Base-by-base conservation (phyloP, 2,888 invertebrate species). In the Mythimna impura region DNA sequence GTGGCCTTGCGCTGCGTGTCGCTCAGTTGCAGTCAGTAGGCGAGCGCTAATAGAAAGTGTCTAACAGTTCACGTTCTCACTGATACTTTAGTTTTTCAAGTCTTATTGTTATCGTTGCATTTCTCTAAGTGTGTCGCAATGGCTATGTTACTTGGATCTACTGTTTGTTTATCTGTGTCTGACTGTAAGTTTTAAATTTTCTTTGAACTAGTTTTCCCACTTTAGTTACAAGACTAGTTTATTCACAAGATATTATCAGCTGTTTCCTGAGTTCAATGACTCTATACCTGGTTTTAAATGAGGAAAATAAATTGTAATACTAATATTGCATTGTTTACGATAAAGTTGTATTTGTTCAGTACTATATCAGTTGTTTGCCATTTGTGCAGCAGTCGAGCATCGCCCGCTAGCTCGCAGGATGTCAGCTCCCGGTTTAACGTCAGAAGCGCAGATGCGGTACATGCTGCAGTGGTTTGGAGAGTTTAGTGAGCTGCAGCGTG, bases 381-480 rank as follows among this genome's bases (percentile, higher is more conserved):
- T n/a, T 88, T 50, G 12, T 47, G 20, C 25, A 91, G 12, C 86
- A 94, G 93, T 84, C 83, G 90, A 93, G 54, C 87, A 91, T 66
- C 89, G 90, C n/a, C 91, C 92, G 5, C 73, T 91, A 77, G 81
- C 89, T 9, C 90, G 90, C 87, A 96, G 93, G 80, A 97, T 97
- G 97, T 96, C 97, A 50, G 95, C 95, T 74, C 94, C 96, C 79
- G 97, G 96, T 70, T 91, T 97, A 87, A 97, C 97, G 5, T 93
- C 97, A 52, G 98, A 98, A 89, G 97, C 97, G 5, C 98, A 99
- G 93, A 96, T 98, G 87, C 97, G 98, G 71, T 99, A 98, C 91
- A 95, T 98, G 83, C 96, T 98, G 73, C 98, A 98, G 90, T 99
- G 99, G 99, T 99, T 99, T 89, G 97, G 97, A 88, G 98, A 98